Base-by-base conservation (phyloP, 2,888 invertebrate species). In the Graphium colonna region DNA sequence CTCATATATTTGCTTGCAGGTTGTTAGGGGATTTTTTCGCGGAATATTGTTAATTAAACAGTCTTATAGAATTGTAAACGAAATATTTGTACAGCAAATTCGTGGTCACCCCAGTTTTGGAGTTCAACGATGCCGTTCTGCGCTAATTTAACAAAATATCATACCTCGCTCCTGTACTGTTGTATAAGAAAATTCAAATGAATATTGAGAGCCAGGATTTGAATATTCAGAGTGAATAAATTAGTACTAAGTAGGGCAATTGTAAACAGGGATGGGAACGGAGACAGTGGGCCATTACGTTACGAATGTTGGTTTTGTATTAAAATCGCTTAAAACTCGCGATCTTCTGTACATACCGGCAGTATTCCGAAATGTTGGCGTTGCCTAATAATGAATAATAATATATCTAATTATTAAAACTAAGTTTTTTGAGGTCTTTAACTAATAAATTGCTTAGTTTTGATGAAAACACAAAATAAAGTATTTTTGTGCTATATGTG, bases 141-240 rank as follows among this genome's bases (percentile, higher is more conserved):
- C 69, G 68, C 69, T 77, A 83, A 81, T 80, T 79, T 68, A 73
- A 67, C 75, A 74, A 82, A 86, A 84, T 82, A 82, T 83, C 78
- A 80, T 78, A 77, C 71, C 63, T 57, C 75, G 77, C 80, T 82
- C 69, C 72, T 77, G 75, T 78, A 80, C 70, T 60, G 75, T 78
- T 36, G 77, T 79, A 82, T 83, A 81, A 79, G 73, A 77, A 80
- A 85, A 82, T 81, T 52, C 78, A 81, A 84, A 83, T 71, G 81
- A 80, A 73, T 79, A 86, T 85, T 77, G 85, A 77, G 77, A 75
- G 77, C 72, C 73, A 74, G 70, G 77, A 71, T 77, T 75, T 88
- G 88, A 88, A 87, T 88, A 88, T 87, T 87, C 87, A 88, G 75
- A 76, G 65, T 63, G 84, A 83, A 85, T 87, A 84, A 86, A 83